Percentiles rank a stretch among this genome's conserved stretches.
Conservation (phyloP, 2,888 invertebrate species). For the Gymnosoma rotundatum region DNA sequence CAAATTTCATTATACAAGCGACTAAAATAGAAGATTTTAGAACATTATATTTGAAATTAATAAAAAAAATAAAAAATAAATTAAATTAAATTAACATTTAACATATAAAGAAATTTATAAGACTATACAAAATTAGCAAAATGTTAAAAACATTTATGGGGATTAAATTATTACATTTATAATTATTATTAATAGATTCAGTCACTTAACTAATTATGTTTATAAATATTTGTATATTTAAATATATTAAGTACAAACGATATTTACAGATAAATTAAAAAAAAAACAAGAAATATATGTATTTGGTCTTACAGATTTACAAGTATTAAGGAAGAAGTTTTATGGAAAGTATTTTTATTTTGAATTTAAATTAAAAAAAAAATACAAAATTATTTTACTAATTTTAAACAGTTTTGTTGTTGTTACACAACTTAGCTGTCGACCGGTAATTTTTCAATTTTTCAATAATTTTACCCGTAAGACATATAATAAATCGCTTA, state of each 20-base stretch:
- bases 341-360: too few relatives aligned
- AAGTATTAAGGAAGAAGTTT: too few relatives aligned
- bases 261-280: not conserved
- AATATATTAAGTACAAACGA: conserved; percentile 48
- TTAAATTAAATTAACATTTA: conserved; percentile 38
- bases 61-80: conserved; percentile 2
- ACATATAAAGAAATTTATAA: conserved; percentile 7
- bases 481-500: too few relatives aligned
- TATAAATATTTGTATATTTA: not conserved
- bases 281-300: too few relatives aligned
- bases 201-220: conserved; percentile 35
- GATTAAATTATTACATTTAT: not conserved
- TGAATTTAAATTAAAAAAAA: too few relatives aligned
- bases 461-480: too few relatives aligned
- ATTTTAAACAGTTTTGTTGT: too few relatives aligned
- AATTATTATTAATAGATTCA: conserved; percentile 15
- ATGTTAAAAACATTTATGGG: conserved; percentile 8
- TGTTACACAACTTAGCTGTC: too few relatives aligned
- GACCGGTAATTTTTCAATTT: too few relatives aligned
- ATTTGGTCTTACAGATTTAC: too few relatives aligned
- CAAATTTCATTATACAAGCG: conserved; percentile 13
- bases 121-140: conserved; percentile 8
- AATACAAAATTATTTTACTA: too few relatives aligned
- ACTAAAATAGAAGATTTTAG: not conserved
- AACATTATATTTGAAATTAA: not conserved